Percentiles rank a stretch among this genome's conserved stretches.
phyloP scores from a whole-genome alignment of 2,113 vertebrate genomes.

The Cebidichthys violaceus region DNA sequence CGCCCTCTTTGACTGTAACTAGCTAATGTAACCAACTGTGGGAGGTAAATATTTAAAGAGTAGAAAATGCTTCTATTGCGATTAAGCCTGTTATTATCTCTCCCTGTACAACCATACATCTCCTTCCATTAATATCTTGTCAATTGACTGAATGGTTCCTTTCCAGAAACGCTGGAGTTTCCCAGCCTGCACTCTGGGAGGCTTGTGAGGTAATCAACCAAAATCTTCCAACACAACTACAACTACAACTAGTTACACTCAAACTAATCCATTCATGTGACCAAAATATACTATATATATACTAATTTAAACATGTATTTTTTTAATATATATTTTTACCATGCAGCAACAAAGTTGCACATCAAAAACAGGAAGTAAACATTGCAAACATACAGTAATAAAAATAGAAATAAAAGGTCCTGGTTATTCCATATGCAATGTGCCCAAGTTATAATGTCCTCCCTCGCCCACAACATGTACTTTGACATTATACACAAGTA shows the following conservation, averaged over 20 bases:
- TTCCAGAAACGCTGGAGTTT: slow-evolving; percentile 22
- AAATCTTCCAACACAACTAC: slow-evolving; percentile 7
- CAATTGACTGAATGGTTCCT: slow-evolving; percentile 18
- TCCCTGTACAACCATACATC: background rate
- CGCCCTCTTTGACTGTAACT: slow-evolving; percentile 15
- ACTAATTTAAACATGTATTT: background rate
- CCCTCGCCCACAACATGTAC: background rate
- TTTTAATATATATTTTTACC: background rate
- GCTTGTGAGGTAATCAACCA: slow-evolving; percentile 15
- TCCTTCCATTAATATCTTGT: background rate
- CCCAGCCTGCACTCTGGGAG: background rate
- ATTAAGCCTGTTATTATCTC: slow-evolving; percentile 28
- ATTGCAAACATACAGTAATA: background rate
- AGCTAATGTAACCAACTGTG: slow-evolving; percentile 29
- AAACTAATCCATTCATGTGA: background rate
- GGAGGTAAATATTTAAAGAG: slow-evolving; percentile 33
- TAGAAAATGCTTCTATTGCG: slow-evolving; percentile 10
- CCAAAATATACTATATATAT: too few species aligned
- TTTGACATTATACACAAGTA: background rate
- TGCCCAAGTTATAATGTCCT: background rate
- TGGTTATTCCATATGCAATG: background rate
- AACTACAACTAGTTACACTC: background rate
- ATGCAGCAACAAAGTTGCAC: background rate
- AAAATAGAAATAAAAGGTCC: background rate
- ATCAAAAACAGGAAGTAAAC: background rate